A percentile compares a stretch with the other conserved stretches of the same genome.
phyloP scores from a whole-genome alignment of 2,797 vertebrate species.

The Hafferia zeledoni region DNA sequence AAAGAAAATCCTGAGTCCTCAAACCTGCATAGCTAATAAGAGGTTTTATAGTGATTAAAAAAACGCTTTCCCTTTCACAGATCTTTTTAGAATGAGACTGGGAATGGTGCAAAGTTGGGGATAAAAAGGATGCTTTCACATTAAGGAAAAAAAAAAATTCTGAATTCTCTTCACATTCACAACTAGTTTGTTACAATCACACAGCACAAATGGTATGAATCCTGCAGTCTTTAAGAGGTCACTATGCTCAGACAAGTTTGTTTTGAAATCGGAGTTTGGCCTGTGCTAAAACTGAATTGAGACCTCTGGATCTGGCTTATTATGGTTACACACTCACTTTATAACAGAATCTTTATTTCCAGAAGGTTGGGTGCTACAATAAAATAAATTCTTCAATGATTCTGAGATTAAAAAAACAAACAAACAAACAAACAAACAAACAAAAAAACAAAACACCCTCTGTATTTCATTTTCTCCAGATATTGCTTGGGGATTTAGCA shows the following conservation, averaged over 20 bases:
- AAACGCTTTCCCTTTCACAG: conserved; percentile 27
- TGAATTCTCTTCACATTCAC: conserved; percentile 60
- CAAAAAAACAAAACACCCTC: fast-evolving
- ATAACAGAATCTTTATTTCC: conserved; percentile 7
- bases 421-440: too few relatives aligned
- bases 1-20: not conserved
- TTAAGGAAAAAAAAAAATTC: not conserved
- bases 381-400: not conserved
- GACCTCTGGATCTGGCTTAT: not conserved
- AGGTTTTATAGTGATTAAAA: conserved; percentile 50
- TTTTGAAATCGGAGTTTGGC: conserved; percentile 1
- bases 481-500: not conserved
- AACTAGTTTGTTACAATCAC: conserved; percentile 17
- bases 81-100: conserved; percentile 40
- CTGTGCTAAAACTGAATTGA: not conserved
- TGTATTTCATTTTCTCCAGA: not conserved
- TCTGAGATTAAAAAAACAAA: not conserved
- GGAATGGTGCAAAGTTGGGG: conserved; percentile 24
- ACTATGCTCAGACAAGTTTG: conserved; percentile 1
- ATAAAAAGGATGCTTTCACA: conserved; percentile 52
- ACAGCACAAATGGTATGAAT: conserved; percentile 27
- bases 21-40: conserved; percentile 45
- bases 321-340: not conserved
- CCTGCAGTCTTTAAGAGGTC: conserved; percentile 23
- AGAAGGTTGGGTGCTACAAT: not conserved